Conservation (phyloP, 1,140 invertebrate species). For the Drosophila lowei region DNA sequence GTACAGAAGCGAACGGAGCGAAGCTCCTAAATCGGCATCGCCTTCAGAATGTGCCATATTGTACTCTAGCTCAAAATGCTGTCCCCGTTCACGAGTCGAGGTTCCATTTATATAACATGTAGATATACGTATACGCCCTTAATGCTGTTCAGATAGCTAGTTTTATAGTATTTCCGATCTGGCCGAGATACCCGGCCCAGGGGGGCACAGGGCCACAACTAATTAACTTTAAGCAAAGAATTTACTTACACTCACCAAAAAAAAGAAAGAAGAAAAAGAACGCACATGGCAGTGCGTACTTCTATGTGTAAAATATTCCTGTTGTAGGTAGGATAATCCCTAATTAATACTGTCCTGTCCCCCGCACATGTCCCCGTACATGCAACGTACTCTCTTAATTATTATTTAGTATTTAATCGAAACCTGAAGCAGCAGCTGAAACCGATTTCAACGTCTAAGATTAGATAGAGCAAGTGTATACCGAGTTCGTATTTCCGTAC, state of each 20-base stretch:
- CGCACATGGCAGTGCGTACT: slow-evolving; percentile 28
- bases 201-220: slow-evolving; percentile 33
- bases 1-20: slow-evolving; percentile 28
- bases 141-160: slow-evolving; percentile 63
- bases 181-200: slow-evolving; percentile 20
- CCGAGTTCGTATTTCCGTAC: slow-evolving; percentile 37
- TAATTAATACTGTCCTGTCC: not conserved
- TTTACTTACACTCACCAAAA: slow-evolving; percentile 51
- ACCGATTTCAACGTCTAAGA: slow-evolving; percentile 55
- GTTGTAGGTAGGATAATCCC: slow-evolving; percentile 25
- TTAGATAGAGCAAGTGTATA: slow-evolving; percentile 35
- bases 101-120: slow-evolving; percentile 13
- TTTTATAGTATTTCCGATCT: slow-evolving; percentile 75
- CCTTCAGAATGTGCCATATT: slow-evolving; percentile 59
- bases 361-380: not conserved
- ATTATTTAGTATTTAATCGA: slow-evolving; percentile 76
- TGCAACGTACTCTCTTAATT: slow-evolving; percentile 75
- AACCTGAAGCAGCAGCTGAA: slow-evolving; percentile 11
- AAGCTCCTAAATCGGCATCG: slow-evolving; percentile 51
- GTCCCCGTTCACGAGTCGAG: slow-evolving; percentile 12
- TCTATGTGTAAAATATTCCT: slow-evolving; percentile 28
- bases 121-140: slow-evolving; percentile 29
- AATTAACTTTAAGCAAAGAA: slow-evolving; percentile 57
- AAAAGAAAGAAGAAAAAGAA: too few relatives aligned
- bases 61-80: slow-evolving; percentile 46